Base-by-base conservation (phyloP, 2,797 vertebrate species). In the Steatocranus sp. region DNA sequence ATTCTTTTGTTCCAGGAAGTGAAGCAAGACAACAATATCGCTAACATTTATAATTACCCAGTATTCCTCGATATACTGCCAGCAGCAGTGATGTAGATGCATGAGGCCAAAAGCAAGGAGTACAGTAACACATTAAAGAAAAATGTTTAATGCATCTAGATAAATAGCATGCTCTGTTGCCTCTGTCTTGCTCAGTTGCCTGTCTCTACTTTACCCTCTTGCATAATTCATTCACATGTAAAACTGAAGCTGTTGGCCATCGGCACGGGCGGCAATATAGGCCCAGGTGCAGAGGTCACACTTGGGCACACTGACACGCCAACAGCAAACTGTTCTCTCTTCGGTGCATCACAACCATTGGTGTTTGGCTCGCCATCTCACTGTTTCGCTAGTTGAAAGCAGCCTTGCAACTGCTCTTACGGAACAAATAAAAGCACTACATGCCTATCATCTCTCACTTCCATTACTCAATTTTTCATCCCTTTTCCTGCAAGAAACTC, bases 141-240 rank as follows among this genome's bases (percentile, higher is more conserved):
- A 75, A 73, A 68, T 14, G 61, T 41, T 66, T 20, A 43, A 77
- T 68, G 5, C 4, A 78, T 50, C 30, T n/a, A 41, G 68, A 73
- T 25, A 49, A 49, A 49, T 49, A n/a, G 68, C 11, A 73, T 51
- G 18, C 43, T 82, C 34, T 54, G 25, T 23, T 78, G 5, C 12
- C 53, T 82, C 51, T 73, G 15, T 73, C 43, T 75, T 78, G 56
- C 48, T 51, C 54, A 49, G 76, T 23, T 86, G 83, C 32, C 50
- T 30, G 48, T 70, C 68, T 89, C 81, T 89, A 27, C 85, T 86
- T 83, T 82, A 82, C 48, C 43, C 75, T 85, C 32, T 51, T 95
- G 87, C 88, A 94, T 96, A 91, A 96, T 95, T 94, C 86, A 96
- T 93, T 38, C 48, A 15, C 87, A 94, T 96, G 88, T 89, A 94